Evolutionary conservation across 2,888 invertebrate species (phyloP), one percentile per base, ranked within the genome.

Genomic region (Caenorhabditis doughertyi): DNA sequence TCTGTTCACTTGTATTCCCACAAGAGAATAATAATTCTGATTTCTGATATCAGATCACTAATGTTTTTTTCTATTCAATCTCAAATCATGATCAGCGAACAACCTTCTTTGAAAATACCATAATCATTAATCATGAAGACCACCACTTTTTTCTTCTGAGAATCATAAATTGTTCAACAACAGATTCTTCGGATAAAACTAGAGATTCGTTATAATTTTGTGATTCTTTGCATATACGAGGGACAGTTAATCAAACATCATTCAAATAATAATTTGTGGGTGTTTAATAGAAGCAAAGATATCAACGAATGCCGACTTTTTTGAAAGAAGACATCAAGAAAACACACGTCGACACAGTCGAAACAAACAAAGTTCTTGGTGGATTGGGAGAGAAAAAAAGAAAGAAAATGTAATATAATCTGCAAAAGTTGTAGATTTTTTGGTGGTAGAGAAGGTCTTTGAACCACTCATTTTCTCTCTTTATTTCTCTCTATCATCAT

Each of bases 351-450:
- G 32, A 32, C 32, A 32, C 21, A 53, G 23, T 27, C 58, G 56
- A 65, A 65, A 53, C 62, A 65, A 35, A 49, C 71, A 65, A 56
- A 47, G 27, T 60, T 56, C n/a, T 35, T 7, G 42, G 29, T 21
- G 51, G 51, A 49, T 23, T 35, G 39, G 21, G 32, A 39, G 9
- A 49, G 3, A 32, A 21, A 27, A 16, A 9, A n/a, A 49, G 3
- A 32, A 21, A 27, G 13, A 9, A n/a, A 16, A 53, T 74, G 67
- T 65, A 65, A 67, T 74, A 32, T 44, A 65, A 67, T 64, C 65
- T 67, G 65, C 74, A 74, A 65, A 47, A 58, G 18, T 55, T 67
- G 44, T 65, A 56, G 65, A 42, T 44, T 53, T 65, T 62, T 44
- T 44, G 23, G 39, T 60, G 58, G 56, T 39, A 23, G 58, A 32